Conservation (phyloP, 2,113 vertebrate genomes). For the Scortum barcoo region DNA sequence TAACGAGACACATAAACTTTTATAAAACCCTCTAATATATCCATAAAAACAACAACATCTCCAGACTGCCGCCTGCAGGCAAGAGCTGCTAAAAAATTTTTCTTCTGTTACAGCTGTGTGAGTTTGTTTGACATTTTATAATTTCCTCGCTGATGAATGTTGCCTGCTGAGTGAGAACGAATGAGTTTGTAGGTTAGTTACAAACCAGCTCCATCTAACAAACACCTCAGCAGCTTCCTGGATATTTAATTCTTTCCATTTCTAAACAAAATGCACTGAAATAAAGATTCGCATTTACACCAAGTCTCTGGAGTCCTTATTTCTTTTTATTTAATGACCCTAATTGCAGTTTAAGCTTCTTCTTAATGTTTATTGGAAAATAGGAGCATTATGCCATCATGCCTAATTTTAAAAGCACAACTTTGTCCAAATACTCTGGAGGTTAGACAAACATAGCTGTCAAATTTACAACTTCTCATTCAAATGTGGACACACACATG, state of each 20-base stretch:
- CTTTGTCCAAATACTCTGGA: constrained; percentile 15
- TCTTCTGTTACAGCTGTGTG: neutral
- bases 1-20: constrained; percentile 50
- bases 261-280: constrained; percentile 3
- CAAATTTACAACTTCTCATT: constrained; percentile 27
- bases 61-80: constrained; percentile 34
- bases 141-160: neutral
- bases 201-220: neutral
- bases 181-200: neutral
- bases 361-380: constrained; percentile 36
- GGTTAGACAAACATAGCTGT: constrained; percentile 41
- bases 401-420: constrained; percentile 13
- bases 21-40: constrained; percentile 8
- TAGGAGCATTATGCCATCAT: constrained; percentile 18
- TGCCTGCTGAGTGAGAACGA: neutral
- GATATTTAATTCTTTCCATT: neutral
- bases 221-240: neutral
- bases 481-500: constrained; percentile 24
- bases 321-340: constrained; percentile 17
- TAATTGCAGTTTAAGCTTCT: constrained; percentile 15
- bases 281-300: neutral
- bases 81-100: neutral
- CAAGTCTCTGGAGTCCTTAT: neutral
- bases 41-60: constrained; percentile 43
- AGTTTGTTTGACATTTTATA: neutral